These are phyloP conservation scores for Myotis lucifugus DNA, from an alignment of 2,113 vertebrate species.

Conservation along the genomic window DNA sequence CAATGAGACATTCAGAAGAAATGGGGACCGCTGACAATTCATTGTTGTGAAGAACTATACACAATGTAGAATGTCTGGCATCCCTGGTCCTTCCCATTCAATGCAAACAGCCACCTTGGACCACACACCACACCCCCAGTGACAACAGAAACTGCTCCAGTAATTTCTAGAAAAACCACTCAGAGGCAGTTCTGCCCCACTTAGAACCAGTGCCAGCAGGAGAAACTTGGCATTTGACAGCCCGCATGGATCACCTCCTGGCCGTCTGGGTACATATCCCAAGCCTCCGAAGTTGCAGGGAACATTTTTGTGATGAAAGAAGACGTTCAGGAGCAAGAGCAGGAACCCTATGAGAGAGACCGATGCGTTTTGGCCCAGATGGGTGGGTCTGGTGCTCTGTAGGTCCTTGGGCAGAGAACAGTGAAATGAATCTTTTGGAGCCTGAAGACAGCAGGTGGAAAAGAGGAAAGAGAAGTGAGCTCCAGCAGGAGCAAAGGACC, in stretches of 20 bases:
- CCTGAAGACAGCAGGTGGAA: background rate
- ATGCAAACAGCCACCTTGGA: background rate
- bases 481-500: background rate
- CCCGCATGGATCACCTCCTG: no score
- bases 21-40: accelerated
- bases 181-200: background rate
- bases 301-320: background rate
- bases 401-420: background rate
- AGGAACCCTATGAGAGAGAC: background rate
- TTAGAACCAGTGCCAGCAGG: background rate
- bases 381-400: background rate
- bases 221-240: background rate
- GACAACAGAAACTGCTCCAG: background rate
- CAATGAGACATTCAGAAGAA: background rate
- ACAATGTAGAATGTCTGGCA: no score
- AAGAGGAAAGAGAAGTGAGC: background rate
- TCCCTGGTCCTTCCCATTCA: background rate
- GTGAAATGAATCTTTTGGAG: background rate
- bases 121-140: background rate
- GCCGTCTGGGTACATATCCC: background rate
- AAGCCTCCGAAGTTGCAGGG: background rate
- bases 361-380: background rate
- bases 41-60: background rate
- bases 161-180: background rate
- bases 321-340: background rate